Evolutionary conservation across 2,888 invertebrate genomes (phyloP), one percentile per base, ranked within the genome.

Genomic region (Leucophenga maculata): DNA sequence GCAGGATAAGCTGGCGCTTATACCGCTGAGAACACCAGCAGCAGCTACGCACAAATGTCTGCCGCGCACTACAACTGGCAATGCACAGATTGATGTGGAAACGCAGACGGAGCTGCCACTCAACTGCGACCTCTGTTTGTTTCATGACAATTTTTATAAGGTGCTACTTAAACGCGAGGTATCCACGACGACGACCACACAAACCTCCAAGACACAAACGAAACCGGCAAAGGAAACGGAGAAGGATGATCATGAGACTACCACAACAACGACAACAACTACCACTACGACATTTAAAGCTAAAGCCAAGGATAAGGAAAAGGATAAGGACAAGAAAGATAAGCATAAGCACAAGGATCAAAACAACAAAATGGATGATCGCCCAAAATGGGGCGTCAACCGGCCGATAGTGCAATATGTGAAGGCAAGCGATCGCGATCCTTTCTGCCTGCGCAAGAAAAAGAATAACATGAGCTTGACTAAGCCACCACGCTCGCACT

Each of bases 391-490:
- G 94, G 92, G 93, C 54, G 94, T 92, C 1, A 94, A 93, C 79
- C 90, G 93, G 75, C 95, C 95, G 6, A 93, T 93, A 26, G 94
- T 94, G 11, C 93, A 95, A 79, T 96, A 96, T 84, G 91, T 95
- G 71, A 96, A 96, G 84, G 96, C 96, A 88, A 96, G 96, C 83
- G 96, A 96, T 86, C 94, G 96, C 82, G 96, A 96, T 89, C 95
- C 95, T 0, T 92, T 94, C 86, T 95, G 95, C 80, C 74, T 88
- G 72, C 82, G 88, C 16, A 92, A 92, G 72, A 93, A 93, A 86
- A 91, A 93, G 84, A 82, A 78, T 69, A 76, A 83, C 73, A 68
- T 70, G 68, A 44, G 8, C 22, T 39, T 60, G 46, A 54, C 71
- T 1, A 93, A 94, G 87, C 88, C 93, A 68, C 89, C 84, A 1